Conservation (phyloP, 2,888 invertebrate species). For the Pharmacophagus antenor region DNA sequence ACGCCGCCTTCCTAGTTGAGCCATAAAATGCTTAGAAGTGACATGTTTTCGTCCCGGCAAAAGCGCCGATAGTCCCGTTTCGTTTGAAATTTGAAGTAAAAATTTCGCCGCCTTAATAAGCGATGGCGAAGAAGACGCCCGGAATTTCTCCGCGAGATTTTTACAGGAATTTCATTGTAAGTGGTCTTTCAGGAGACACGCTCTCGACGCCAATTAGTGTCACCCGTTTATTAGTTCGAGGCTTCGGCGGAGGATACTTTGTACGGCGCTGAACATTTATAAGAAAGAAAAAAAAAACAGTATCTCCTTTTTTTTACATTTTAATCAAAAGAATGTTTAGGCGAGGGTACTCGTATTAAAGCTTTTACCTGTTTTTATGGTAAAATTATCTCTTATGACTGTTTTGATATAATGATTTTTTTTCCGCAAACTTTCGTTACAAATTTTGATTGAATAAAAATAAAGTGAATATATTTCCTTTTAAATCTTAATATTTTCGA, state of each 20-base stretch:
- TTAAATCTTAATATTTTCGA: too few relatives aligned
- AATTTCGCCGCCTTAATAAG: constrained; percentile 28
- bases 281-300: constrained; percentile 7
- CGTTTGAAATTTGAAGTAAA: constrained; percentile 26
- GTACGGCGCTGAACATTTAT: constrained; percentile 21
- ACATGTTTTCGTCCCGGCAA: constrained; percentile 22
- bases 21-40: constrained; percentile 19
- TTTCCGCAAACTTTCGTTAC: too few relatives aligned
- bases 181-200: constrained; percentile 31
- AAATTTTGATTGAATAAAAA: too few relatives aligned
- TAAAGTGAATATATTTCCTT: too few relatives aligned
- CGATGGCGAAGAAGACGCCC: constrained; percentile 25
- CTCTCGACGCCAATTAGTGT: constrained; percentile 63
- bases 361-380: background rate
- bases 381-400: background rate
- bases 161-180: constrained; percentile 35
- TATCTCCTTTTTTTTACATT: background rate
- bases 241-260: constrained; percentile 32
- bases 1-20: background rate
- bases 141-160: constrained; percentile 35
- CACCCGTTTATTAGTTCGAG: constrained; percentile 65
- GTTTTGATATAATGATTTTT: too few relatives aligned
- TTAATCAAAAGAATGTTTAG: constrained; percentile 27
- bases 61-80: constrained; percentile 21
- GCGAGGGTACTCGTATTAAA: background rate